Base-by-base conservation (phyloP, 2,113 vertebrate genomes). In the Pagrus major region DNA sequence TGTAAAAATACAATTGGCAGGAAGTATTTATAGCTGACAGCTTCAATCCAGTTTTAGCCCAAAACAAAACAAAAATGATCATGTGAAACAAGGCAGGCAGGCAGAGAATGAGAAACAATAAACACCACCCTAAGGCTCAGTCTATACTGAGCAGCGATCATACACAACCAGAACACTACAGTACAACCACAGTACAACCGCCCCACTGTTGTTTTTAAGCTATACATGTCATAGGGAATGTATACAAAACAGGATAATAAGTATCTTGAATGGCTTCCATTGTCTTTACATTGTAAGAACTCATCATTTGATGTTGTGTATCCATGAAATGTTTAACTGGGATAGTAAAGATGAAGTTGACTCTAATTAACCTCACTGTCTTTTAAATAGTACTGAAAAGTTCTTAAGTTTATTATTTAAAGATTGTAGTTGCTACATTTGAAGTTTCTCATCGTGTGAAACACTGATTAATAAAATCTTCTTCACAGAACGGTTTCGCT, bases 401-500 rank as follows among this genome's bases (percentile, higher is more conserved):
- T 11, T 51, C 21, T 23, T 23, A 12, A 18, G 55, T 35, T 2
- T n/a, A 18, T 16, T 20, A 35, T 10, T 68, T 5, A 21, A 44
- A 51, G 18, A 44, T 23, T 20, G 2, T 21, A 54, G 21, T 60
- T 35, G 29, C n/a, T 47, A 47, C 10, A 25, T 20, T 29, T 29
- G 20, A 70, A 74, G 25, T 18, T 59, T 12, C 44, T 21, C n/a
- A 71, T 64, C 15, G n/a, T 61, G 18, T 37, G 2, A 25, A 66
- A 52, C 37, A 31, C 25, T 56, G 31, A 86, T 68, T 69, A 78
- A 71, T 44, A n/a, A 9, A 9, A 6, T 76, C 10, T 46, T 81
- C 46, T 66, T 77, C 21, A 64, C 85, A 99, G 98, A 99, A 99
- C 0, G 98, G 97, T 68, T 98, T 98, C 49, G 98, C 97, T 44